Evolutionary conservation across 1,140 invertebrate genomes (phyloP).

Genomic region (Rhopalosiphum padi): DNA sequence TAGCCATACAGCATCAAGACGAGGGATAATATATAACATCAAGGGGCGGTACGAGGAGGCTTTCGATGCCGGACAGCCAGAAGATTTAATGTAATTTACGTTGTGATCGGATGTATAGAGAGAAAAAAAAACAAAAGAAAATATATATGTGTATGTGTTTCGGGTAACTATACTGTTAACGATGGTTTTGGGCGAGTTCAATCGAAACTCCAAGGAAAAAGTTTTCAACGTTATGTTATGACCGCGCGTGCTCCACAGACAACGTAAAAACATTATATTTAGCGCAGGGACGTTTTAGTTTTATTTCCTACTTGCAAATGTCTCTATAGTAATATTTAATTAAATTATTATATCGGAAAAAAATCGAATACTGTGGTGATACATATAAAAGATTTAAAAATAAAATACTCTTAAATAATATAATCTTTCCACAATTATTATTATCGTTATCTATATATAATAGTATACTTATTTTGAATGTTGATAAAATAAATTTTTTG

Average conservation of each 20-base stretch:
- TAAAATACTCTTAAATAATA: too few relatives aligned
- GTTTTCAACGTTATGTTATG: constrained; percentile 20
- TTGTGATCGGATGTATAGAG: constrained; percentile 17
- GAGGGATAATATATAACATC: constrained; percentile 32
- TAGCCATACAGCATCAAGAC: neutral
- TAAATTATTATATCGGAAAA: neutral
- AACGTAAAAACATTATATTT: neutral
- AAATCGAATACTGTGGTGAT: neutral
- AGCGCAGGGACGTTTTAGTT: neutral
- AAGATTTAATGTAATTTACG: constrained; percentile 43
- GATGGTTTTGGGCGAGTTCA: constrained; percentile 14
- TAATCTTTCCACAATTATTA: too few relatives aligned
- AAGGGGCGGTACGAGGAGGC: neutral
- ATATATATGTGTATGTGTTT: neutral
- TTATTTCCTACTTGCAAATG: neutral
- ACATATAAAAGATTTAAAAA: neutral
- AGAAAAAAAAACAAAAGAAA: constrained; percentile 23
- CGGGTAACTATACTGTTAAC: neutral
- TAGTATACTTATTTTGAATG: too few relatives aligned
- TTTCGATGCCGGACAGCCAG: neutral
- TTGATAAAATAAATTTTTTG: too few relatives aligned
- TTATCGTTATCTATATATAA: too few relatives aligned
- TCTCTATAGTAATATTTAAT: neutral
- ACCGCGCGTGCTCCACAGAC: neutral
- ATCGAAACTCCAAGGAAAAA: neutral